Percentiles rank a stretch among this genome's conserved stretches.
phyloP scores from a whole-genome alignment of 1,140 invertebrate species.

The Philotrypesis tridentata region DNA sequence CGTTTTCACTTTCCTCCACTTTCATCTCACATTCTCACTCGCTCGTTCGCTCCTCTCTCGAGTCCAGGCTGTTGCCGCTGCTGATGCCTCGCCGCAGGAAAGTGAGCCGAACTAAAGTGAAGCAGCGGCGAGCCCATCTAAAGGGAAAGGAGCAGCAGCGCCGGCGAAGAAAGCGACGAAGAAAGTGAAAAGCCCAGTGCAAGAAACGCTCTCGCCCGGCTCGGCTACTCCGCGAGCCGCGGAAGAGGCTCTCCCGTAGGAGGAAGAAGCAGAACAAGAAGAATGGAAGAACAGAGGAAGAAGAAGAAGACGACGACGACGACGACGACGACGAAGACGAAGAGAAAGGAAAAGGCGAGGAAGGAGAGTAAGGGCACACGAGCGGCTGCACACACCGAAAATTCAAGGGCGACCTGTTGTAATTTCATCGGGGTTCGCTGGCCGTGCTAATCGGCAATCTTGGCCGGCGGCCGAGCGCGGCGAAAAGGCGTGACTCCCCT shows the following conservation, averaged over 20 bases:
- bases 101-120: neutral
- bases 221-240: neutral
- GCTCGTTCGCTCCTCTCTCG: too few species aligned
- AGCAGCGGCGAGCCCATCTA: neutral
- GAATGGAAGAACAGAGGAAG: conserved; percentile 44
- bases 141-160: neutral
- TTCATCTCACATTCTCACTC: conserved; percentile 14
- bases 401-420: conserved; percentile 56
- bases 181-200: conserved; percentile 11
- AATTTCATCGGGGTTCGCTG: conserved; percentile 54
- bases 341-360: conserved; percentile 44
- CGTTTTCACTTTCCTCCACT: conserved; percentile 13
- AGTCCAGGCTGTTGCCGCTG: neutral
- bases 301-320: too few species aligned
- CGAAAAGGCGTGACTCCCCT: conserved; percentile 30
- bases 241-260: neutral
- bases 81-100: conserved; percentile 16
- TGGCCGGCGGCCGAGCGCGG: neutral
- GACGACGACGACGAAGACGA: too few species aligned
- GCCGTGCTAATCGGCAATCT: conserved; percentile 47
- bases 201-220: neutral
- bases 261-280: conserved; percentile 45
- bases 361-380: conserved; percentile 56
- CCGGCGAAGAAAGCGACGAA: neutral
- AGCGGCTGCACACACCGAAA: conserved; percentile 56